A percentile compares a stretch with the other conserved stretches of the same genome.
Evolutionary conservation across 1,140 invertebrate genomes (phyloP).

Genomic region (Drosophila littoralis): DNA sequence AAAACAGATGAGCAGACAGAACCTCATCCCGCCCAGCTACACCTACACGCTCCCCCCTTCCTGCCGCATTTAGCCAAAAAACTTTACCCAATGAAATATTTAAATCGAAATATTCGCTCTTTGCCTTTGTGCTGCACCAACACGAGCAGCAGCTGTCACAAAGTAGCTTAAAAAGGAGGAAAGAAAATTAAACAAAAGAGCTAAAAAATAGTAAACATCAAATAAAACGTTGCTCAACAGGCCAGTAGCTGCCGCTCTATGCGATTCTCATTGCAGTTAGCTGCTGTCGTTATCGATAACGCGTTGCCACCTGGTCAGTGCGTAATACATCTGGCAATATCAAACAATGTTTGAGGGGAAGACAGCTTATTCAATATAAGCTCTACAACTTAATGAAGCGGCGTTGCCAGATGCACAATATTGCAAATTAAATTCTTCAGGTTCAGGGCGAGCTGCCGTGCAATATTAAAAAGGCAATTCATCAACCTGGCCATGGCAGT

Average conservation of each 20-base stretch:
- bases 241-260: conserved; percentile 15
- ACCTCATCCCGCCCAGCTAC: conserved; percentile 15
- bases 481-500: no score
- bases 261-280: conserved; percentile 6
- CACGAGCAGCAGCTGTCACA: conserved; percentile 14
- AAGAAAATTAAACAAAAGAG: not conserved
- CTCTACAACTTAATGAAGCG: no score
- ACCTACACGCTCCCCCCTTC: not conserved
- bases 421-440: no score
- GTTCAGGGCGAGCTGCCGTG: no score
- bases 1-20: conserved; percentile 31
- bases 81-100: conserved; percentile 76
- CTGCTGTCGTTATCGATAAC: not conserved
- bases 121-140: conserved; percentile 19
- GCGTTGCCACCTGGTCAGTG: no score
- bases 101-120: conserved; percentile 62
- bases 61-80: conserved; percentile 29
- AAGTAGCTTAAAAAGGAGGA: not conserved
- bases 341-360: no score
- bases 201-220: not conserved
- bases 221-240: not conserved
- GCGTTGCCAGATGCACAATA: no score
- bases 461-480: no score
- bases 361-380: not conserved
- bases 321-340: no score